Evolutionary conservation across 2,113 vertebrate species (phyloP).

Genomic region (Cromileptes altivelis): DNA sequence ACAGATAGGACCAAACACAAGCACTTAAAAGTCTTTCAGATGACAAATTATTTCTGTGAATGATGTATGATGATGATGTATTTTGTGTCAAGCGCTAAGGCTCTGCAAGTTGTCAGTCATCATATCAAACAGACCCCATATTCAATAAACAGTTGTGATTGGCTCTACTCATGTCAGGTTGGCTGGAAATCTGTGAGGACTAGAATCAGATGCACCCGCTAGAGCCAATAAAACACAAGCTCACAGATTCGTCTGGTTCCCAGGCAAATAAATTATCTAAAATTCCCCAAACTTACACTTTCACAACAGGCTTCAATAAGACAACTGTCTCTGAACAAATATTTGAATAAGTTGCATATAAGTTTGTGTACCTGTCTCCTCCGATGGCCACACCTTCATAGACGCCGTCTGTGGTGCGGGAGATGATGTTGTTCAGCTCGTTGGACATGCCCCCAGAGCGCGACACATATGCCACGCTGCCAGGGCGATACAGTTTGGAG

Average conservation of each 20-base stretch:
- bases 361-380: constrained; percentile 90
- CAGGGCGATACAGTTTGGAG: constrained; percentile 96
- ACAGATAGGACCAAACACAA: constrained; percentile 12
- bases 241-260: too few relatives aligned
- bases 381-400: constrained; percentile 98
- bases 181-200: too few relatives aligned
- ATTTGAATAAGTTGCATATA: neutral
- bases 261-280: too few relatives aligned
- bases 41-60: neutral
- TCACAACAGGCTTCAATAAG: neutral
- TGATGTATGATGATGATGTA: too few relatives aligned
- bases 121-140: too few relatives aligned
- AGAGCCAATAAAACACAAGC: too few relatives aligned
- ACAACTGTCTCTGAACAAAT: neutral
- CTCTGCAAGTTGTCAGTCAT: too few relatives aligned
- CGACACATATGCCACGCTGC: constrained; percentile 96
- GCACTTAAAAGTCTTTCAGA: neutral
- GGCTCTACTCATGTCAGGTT: too few relatives aligned
- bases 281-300: neutral
- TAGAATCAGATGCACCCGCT: too few relatives aligned
- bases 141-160: too few relatives aligned
- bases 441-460: constrained; percentile 99
- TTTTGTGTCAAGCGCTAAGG: too few relatives aligned
- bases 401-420: constrained; percentile 94
- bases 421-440: constrained; percentile 98